Evolutionary conservation across 2,113 vertebrate genomes (phyloP), one percentile per base, ranked within the genome.

Genomic region (Pyrgilauda ruficollis): DNA sequence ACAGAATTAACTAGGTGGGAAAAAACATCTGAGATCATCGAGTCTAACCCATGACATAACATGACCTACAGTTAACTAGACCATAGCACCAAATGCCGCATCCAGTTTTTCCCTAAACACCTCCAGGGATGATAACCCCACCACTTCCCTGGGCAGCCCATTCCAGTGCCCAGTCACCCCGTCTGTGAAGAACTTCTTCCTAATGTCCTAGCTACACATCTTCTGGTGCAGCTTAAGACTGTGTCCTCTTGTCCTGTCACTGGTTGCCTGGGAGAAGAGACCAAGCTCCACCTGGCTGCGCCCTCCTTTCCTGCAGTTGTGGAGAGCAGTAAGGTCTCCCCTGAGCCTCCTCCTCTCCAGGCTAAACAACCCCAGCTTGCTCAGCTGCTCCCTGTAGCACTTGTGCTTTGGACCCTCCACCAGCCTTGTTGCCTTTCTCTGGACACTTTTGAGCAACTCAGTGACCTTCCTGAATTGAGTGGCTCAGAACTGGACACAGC

Each of bases 301-400:
- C 6, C 13, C 10, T 31, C 27, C 33, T 46, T 31, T 56, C 41
- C 43, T 1, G 1, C 2, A 30, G 0, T 2, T 46, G 27, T 80
- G 3, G 12, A 37, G 27, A 20, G 12, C 1, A 0, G 26, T 56
- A 4, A 24, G 26, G 21, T 20, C 33, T 44, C 11, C 14, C 31
- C 26, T 55, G 31, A 12, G 11, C 33, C 19, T 35, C 30, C 11
- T 66, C 2, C 64, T 30, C 19, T 66, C 20, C 20, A 35, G 9
- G 10, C 4, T 7, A 24, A 44, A 55, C 39, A 35, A 2, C 2
- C 11, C 8, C 61, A 23, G 18, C 14, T 64, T 20, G 11, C 24
- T 44, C 47, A n/a, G 49, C 31, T 44, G 20, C 12, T 44, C 26
- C 39, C 35, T 6, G 13, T 8, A 78, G 47, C 4, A 1, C 30